Conservation (phyloP, 2,888 invertebrate genomes). For the Spisula subtruncata region DNA sequence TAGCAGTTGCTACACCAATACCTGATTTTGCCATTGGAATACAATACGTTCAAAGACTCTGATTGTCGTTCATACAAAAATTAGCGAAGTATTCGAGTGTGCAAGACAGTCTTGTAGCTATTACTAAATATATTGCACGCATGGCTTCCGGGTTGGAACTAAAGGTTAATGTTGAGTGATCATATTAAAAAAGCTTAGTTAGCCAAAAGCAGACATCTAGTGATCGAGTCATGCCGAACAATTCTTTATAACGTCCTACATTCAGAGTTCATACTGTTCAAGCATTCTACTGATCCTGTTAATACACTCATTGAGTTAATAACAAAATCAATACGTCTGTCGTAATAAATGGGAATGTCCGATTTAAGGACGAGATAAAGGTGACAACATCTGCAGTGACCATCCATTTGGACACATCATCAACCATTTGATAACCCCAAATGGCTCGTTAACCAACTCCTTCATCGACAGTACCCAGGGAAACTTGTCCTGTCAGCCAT, state of each 20-base stretch:
- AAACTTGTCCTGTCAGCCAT: too few relatives aligned
- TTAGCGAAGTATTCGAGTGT: too few relatives aligned
- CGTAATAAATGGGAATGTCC: neutral
- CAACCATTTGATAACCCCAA: neutral
- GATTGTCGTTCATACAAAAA: too few relatives aligned
- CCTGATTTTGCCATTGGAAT: constrained; percentile 86
- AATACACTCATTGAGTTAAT: neutral
- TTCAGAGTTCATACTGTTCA: neutral
- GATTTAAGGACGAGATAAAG: neutral
- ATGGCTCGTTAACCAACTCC: neutral
- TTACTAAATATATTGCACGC: too few relatives aligned
- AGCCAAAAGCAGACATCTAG: too few relatives aligned
- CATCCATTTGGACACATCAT: neutral
- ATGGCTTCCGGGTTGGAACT: too few relatives aligned
- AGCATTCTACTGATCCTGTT: neutral
- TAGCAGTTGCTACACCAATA: constrained; percentile 87
- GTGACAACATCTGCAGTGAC: neutral
- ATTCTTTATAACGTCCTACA: too few relatives aligned
- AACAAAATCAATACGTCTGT: neutral
- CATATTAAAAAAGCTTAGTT: too few relatives aligned
- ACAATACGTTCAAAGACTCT: too few relatives aligned
- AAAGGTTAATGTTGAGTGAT: too few relatives aligned
- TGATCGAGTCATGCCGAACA: too few relatives aligned
- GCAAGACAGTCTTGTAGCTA: too few relatives aligned
- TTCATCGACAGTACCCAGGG: neutral